Evolutionary conservation across 2,113 vertebrate species (phyloP).

Genomic region (Microcebus ravelobensis): DNA sequence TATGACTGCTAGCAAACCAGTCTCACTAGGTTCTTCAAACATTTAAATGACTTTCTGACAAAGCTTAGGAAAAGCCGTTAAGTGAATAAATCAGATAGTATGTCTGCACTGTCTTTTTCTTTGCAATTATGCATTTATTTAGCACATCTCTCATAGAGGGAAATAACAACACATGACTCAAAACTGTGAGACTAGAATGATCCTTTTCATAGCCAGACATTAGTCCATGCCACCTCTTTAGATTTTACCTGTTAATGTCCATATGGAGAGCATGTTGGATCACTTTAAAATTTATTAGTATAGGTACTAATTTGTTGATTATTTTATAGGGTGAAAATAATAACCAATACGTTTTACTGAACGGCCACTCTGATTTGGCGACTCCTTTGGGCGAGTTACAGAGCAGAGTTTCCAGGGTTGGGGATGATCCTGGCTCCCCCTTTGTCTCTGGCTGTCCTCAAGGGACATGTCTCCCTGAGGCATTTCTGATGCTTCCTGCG

Average conservation of each 20-base stretch:
- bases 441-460: background rate
- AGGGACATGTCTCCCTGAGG: background rate
- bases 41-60: background rate
- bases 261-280: background rate
- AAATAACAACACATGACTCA: background rate
- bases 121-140: background rate
- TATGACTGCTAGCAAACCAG: background rate
- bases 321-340: slow-evolving; percentile 28
- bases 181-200: background rate
- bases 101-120: background rate
- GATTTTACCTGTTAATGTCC: background rate
- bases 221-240: background rate
- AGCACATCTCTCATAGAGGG: background rate
- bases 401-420: background rate
- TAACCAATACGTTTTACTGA: background rate
- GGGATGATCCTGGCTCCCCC: background rate
- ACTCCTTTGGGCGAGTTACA: background rate
- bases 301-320: background rate
- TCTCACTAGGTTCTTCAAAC: background rate
- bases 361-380: background rate
- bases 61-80: slow-evolving; percentile 15
- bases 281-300: slow-evolving; percentile 17
- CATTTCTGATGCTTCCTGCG: background rate
- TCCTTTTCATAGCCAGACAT: background rate
- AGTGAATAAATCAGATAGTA: background rate